Evolutionary conservation across 2,797 vertebrate species (phyloP).

Genomic region (Pipistrellus pipistrellus): DNA sequence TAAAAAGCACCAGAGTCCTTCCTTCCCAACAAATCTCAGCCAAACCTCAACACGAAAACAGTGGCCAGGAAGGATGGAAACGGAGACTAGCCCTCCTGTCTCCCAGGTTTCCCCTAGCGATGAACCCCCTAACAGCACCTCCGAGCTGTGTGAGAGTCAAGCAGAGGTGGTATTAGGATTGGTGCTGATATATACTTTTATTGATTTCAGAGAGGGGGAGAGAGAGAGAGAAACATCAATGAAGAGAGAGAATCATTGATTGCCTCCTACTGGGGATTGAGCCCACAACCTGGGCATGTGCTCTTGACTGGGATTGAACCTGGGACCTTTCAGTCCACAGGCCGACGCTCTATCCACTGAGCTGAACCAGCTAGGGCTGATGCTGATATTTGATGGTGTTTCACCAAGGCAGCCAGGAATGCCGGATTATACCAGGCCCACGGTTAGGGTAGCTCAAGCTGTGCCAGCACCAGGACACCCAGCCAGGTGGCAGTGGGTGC

Average conservation of each 20-base stretch:
- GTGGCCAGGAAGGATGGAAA: background rate
- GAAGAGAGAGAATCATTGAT: too few species aligned
- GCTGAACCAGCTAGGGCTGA: background rate
- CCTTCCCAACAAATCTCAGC: background rate
- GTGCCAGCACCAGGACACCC: background rate
- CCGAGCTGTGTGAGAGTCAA: background rate
- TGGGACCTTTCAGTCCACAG: too few species aligned
- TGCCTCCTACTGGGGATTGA: too few species aligned
- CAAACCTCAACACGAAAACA: background rate
- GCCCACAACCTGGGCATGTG: too few species aligned
- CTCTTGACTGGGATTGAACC: too few species aligned
- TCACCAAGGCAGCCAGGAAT: background rate
- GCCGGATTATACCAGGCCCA: background rate
- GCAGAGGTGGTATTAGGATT: background rate
- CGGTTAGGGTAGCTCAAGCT: background rate
- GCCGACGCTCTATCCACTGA: too few species aligned
- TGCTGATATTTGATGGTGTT: background rate
- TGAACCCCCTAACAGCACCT: background rate
- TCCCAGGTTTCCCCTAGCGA: background rate
- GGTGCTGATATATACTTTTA: background rate
- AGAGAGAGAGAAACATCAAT: too few species aligned
- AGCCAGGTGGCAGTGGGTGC: background rate
- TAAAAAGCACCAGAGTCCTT: background rate
- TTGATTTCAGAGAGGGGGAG: too few species aligned
- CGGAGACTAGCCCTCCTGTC: background rate